Evolutionary conservation across 2,888 invertebrate species (phyloP).

Genomic region (Boloria euphrosyne): DNA sequence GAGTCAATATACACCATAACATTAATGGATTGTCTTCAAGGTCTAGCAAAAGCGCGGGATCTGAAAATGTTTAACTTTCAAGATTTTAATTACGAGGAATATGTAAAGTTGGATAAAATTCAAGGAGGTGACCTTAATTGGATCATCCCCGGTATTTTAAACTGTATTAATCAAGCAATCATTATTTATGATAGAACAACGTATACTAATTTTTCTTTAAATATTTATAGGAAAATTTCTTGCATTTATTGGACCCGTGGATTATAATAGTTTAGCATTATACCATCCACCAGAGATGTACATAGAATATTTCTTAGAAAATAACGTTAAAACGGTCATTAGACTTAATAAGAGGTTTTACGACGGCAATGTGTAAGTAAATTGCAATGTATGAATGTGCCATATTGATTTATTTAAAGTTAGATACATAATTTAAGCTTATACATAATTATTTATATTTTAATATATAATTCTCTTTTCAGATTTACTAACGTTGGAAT

Average conservation of each 20-base stretch:
- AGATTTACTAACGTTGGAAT: constrained; percentile 86
- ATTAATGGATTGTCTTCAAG: constrained; percentile 83
- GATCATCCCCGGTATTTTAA: constrained; percentile 90
- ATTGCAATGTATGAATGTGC: not conserved
- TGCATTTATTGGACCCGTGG: constrained; percentile 92
- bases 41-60: constrained; percentile 86
- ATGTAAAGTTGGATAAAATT: constrained; percentile 90
- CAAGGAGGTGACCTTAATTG: constrained; percentile 95
- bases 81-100: constrained; percentile 92
- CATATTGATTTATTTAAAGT: constrained; percentile 1
- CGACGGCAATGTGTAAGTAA: constrained; percentile 85
- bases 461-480: not conserved
- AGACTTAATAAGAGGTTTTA: constrained; percentile 93
- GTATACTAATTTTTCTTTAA: not conserved
- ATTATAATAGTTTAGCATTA: constrained; percentile 79
- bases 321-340: constrained; percentile 91
- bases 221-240: constrained; percentile 84
- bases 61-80: constrained; percentile 91
- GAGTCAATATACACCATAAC: constrained; percentile 87
- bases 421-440: not conserved
- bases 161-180: constrained; percentile 13
- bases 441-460: not conserved
- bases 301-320: constrained; percentile 90
- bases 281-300: constrained; percentile 90
- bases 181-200: too few relatives aligned